Conservation (phyloP, 2,113 vertebrate species). For the Nibea albiflora region DNA sequence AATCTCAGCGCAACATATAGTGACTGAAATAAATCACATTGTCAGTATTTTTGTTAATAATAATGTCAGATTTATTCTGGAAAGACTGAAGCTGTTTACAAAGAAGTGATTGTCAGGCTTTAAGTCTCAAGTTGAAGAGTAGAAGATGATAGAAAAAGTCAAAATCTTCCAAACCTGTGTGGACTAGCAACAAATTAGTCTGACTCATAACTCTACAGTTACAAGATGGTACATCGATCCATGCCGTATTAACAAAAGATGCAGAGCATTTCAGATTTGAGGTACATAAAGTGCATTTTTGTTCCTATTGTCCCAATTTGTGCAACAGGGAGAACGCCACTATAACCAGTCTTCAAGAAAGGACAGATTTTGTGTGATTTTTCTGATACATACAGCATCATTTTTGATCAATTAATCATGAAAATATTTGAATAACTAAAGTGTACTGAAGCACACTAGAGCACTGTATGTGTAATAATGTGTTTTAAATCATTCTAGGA, state of each 20-base stretch:
- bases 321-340: slow-evolving; percentile 35
- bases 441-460: slow-evolving; percentile 8
- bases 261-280: not conserved
- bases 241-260: not conserved
- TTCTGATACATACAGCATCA: not conserved
- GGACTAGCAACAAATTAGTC: not conserved
- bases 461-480: slow-evolving; percentile 3
- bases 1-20: not conserved
- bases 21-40: no score
- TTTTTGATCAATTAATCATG: not conserved
- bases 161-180: not conserved
- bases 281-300: not conserved
- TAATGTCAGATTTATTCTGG: not conserved
- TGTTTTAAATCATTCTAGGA: slow-evolving; percentile 16
- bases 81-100: slow-evolving; percentile 15
- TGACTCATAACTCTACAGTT: not conserved
- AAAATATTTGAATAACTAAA: slow-evolving; percentile 7
- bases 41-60: not conserved
- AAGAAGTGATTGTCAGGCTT: not conserved
- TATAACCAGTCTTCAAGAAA: not conserved
- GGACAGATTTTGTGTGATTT: not conserved
- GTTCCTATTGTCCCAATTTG: not conserved
- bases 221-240: not conserved
- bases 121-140: not conserved
- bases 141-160: not conserved